phyloP scores from a whole-genome alignment of 1,140 invertebrate genomes.

The Halictus rubicundus region DNA sequence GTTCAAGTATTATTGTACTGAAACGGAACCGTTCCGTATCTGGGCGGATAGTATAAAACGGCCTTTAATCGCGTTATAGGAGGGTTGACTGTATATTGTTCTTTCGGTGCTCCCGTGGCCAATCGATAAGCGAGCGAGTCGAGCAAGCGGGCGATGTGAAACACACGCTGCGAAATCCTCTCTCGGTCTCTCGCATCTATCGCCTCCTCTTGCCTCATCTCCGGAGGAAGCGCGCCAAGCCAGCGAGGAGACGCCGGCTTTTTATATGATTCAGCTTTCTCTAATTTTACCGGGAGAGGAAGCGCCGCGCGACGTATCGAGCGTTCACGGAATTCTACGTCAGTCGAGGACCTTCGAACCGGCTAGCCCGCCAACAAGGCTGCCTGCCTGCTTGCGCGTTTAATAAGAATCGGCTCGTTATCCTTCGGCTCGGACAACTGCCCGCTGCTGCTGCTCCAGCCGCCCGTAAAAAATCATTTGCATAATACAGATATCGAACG shows the following conservation, averaged over 20 bases:
- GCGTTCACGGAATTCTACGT: constrained; percentile 28
- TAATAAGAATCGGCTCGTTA: constrained; percentile 32
- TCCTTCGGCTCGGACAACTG: neutral
- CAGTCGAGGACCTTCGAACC: constrained; percentile 1
- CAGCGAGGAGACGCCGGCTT: neutral
- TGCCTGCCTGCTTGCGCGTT: neutral
- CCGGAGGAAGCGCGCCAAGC: no score
- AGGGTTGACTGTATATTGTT: constrained; percentile 31
- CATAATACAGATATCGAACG: constrained; percentile 3
- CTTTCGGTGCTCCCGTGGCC: constrained; percentile 39
- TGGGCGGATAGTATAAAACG: no score
- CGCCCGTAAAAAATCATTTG: neutral
- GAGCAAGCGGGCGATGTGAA: constrained; percentile 31
- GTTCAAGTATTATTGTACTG: no score
- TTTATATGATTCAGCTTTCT: constrained; percentile 24
- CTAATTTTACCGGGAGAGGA: neutral
- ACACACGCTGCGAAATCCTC: constrained; percentile 29
- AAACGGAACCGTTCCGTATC: neutral
- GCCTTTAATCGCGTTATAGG: no score
- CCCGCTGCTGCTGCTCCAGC: neutral
- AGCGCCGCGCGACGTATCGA: neutral
- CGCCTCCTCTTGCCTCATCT: no score
- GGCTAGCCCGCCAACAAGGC: neutral
- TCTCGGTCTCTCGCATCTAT: no score
- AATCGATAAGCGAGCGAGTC: constrained; percentile 51